Evolutionary conservation across 1,140 invertebrate genomes (phyloP), one percentile per base, ranked within the genome.

Genomic region (Subanguina moxae): DNA sequence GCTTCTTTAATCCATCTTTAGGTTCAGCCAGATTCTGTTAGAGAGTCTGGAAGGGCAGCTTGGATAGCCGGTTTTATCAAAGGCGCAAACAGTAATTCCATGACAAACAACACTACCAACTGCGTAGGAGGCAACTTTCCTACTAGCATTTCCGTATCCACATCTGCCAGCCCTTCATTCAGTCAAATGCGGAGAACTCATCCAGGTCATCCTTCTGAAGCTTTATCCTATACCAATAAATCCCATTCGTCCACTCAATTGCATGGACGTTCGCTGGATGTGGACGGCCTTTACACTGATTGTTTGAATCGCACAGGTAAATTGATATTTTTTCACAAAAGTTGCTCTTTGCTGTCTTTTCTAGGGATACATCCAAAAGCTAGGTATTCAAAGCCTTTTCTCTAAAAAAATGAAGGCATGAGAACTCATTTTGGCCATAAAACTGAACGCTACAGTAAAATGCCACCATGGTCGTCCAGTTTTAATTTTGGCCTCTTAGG

Each of bases 281-380:
- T 73, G 15, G 78, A 82, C 27, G 64, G 63, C 5, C 66, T 30
- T n/a, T 11, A 21, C 0, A 63, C 59, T 21, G 71, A 75, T n/a
- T 71, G 19, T 28, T 59, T 74, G 67, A 52, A 74, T 30, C 70
- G 64, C 11, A 32, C 57, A 57, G 43, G 59, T 57, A 48, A 30
- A 25, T 52, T 7, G 3, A 38, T 52, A 21, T 7, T 52, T 15
- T 8, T 52, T 15, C 17, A 25, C 3, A 21, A 52, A 3, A 21
- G n/a, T 5, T 5, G 3, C 15, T 52, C 23, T 65, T 1, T 59
- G 28, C 19, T 19, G 8, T 25, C 25, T 73, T 72, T 82, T 83
- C 61, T 62, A 82, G 23, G 78, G 17, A 64, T 81, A 80, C 63
- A 82, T 78, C 45, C 85, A 86, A 67, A 84, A 85, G 65, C 81